Percentiles rank a stretch among this genome's conserved stretches.
These are phyloP conservation scores for Pollachius pollachius DNA, from an alignment of 2,113 vertebrate genomes.

Conservation along the genomic window DNA sequence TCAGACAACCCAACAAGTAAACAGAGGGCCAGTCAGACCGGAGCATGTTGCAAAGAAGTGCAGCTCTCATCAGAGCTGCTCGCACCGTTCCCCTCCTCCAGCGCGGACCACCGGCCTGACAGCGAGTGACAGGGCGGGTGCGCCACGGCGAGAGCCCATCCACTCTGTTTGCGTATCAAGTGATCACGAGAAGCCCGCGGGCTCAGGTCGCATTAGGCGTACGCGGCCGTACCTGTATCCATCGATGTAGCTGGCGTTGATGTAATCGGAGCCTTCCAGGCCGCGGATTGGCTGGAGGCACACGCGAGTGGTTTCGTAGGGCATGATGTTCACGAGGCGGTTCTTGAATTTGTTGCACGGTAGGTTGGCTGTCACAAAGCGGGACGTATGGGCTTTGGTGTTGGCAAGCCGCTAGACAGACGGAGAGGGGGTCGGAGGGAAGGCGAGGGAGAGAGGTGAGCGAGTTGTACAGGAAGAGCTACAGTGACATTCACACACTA, in stretches of 20 bases:
- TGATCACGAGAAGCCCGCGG: conserved; percentile 27
- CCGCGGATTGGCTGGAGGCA: conserved; percentile 98
- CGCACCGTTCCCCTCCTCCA: conserved; percentile 5
- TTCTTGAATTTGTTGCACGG: conserved; percentile 99
- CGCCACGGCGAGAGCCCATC: conserved; percentile 29
- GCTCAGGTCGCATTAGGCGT: conserved; percentile 51
- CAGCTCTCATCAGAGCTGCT: conserved; percentile 44
- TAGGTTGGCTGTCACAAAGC: conserved; percentile 97
- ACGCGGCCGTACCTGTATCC: conserved; percentile 85
- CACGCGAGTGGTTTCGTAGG: conserved; percentile 93
- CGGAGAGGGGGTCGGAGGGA: no score
- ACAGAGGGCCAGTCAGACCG: no score
- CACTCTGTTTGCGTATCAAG: conserved; percentile 50
- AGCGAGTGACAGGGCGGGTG: conserved; percentile 54
- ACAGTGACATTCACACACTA: no score
- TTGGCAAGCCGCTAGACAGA: conserved; percentile 87
- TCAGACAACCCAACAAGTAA: conserved; percentile 23
- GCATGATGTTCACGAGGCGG: conserved; percentile 98
- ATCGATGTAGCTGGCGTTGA: conserved; percentile 96
- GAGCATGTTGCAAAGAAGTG: no score
- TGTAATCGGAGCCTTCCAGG: conserved; percentile 94
- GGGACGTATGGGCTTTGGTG: conserved; percentile 96
- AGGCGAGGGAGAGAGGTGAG: no score
- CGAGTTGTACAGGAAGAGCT: no score
- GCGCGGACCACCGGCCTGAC: conserved; percentile 33